These are phyloP conservation scores for Eulemur albifrons DNA, from an alignment of 2,797 vertebrate species.

Conservation along the genomic window DNA sequence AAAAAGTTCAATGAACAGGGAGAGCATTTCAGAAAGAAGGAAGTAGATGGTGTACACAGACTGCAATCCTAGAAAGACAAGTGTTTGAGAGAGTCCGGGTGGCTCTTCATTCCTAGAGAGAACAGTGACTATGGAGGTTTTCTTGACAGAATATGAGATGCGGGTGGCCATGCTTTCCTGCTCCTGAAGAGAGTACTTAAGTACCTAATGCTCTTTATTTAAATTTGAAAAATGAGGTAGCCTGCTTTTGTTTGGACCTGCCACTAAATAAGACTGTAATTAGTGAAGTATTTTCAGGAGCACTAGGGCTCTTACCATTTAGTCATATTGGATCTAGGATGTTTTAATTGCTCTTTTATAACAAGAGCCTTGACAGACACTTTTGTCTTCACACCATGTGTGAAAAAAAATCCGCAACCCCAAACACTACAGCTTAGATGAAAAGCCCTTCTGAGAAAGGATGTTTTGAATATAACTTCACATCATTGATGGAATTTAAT, in stretches of 20 bases:
- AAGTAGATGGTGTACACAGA: neutral
- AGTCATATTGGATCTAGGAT: constrained; percentile 56
- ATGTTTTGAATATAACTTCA: constrained; percentile 78
- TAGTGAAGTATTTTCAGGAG: constrained; percentile 64
- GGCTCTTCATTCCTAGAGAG: neutral
- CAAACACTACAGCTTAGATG: constrained; percentile 63
- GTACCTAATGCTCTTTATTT: constrained; percentile 45
- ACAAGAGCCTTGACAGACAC: constrained; percentile 61
- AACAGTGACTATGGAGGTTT: neutral
- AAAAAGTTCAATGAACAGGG: neutral
- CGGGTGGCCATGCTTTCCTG: neutral
- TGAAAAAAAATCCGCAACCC: constrained; percentile 36
- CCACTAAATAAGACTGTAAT: constrained; percentile 62
- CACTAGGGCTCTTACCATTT: constrained; percentile 39
- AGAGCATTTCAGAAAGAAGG: neutral
- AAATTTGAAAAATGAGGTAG: constrained; percentile 59
- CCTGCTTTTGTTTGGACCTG: constrained; percentile 57
- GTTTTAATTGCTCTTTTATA: constrained; percentile 72
- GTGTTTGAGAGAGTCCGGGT: neutral
- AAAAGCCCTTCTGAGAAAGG: constrained; percentile 63
- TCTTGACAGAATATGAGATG: neutral
- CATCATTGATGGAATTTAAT: constrained; percentile 73
- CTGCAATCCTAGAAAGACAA: neutral
- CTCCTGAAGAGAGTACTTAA: constrained; percentile 22
- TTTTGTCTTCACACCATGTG: constrained; percentile 59